A percentile compares a stretch with the other conserved stretches of the same genome.
phyloP scores from a whole-genome alignment of 2,113 vertebrate genomes.

The Malaclemys terrapin region DNA sequence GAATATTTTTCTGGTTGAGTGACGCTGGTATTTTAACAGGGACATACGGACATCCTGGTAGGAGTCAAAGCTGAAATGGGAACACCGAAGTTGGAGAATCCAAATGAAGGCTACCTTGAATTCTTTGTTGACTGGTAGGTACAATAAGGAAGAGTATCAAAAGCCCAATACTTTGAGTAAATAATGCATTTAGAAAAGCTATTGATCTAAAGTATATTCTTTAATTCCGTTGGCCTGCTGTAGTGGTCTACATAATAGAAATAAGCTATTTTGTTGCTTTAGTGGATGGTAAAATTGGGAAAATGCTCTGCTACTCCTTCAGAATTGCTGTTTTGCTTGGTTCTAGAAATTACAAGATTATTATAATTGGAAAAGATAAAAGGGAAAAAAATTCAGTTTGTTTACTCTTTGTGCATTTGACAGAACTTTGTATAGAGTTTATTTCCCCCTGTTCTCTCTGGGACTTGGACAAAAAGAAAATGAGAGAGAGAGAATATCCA shows the following conservation, averaged over 20 bases:
- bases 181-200: background rate
- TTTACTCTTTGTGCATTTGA: fast-evolving
- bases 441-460: background rate
- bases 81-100: slow-evolving; percentile 87
- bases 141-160: background rate
- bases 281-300: background rate
- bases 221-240: background rate
- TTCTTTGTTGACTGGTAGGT: slow-evolving; percentile 98
- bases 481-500: background rate
- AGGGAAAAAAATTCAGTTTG: background rate
- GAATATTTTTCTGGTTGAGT: background rate
- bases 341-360: background rate
- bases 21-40: slow-evolving; percentile 78
- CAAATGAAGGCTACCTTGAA: slow-evolving; percentile 93
- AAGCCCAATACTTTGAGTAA: background rate
- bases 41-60: slow-evolving; percentile 93
- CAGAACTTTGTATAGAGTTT: fast-evolving
- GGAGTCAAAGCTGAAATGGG: slow-evolving; percentile 97
- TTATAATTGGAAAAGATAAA: background rate
- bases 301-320: background rate
- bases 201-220: background rate
- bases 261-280: background rate
- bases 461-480: background rate
- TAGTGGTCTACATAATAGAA: background rate
- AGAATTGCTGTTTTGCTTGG: background rate